Base-by-base conservation (phyloP, 2,113 vertebrate genomes). In the Anguilla japonica region DNA sequence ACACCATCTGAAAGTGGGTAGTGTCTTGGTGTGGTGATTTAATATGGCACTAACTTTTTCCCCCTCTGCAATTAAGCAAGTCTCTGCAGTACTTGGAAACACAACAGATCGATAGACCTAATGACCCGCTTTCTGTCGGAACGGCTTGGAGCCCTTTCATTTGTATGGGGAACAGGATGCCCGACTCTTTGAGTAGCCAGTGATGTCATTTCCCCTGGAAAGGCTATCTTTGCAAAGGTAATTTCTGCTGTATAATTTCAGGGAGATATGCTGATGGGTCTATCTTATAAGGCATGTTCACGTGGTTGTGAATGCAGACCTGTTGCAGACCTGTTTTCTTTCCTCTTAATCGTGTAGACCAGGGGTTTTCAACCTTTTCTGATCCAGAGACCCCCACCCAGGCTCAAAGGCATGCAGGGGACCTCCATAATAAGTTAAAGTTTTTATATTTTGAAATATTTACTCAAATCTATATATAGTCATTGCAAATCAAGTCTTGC, bases 91-190 rank as follows among this genome's bases (percentile, higher is more conserved):
- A 83, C 29, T 63, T 89, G 84, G 87, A 91, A 87, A n/a, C 85
- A 81, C 84, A 88, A 63, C 84, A 89, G 84, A 91, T 87, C 88
- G 90, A 92, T 88, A 87, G 60, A 88, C 84, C 90, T 86, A 87
- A 75, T 90, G 91, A 92, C 90, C 89, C 34, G 18, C 83, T 87
- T 85, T 84, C 81, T 87, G 90, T 89, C 89, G 85, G 80, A 85
- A 87, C 84, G 87, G 20, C 79, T 18, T 53, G 26, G 16, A 53
- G 56, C 7, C 4, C 56, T 83, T 53, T 14, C 20, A 20, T 50
- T 50, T 29, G 22, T 82, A 50, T 41, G 81, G n/a, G 2, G 71
- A 11, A n/a, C 71, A 75, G n/a, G 71, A 75, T 46, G 63, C 20
- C 8, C 26, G 5, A 14, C 11, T 67, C 8, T 67, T 67, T 67